Base-by-base conservation (phyloP, 2,888 invertebrate species). In the Cryptus viduatorius region DNA sequence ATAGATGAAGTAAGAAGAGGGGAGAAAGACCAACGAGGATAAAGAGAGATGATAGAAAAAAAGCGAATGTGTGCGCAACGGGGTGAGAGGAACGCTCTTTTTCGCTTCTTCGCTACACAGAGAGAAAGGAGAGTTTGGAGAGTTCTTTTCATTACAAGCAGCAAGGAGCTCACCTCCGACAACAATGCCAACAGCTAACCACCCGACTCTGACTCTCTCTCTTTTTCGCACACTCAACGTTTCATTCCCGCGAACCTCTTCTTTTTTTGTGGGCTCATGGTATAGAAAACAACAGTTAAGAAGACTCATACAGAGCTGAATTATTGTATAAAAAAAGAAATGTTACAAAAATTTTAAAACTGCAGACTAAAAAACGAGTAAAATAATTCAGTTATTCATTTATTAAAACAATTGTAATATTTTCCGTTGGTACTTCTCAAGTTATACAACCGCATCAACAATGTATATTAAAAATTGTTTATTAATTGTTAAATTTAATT, bases 81-180 rank as follows among this genome's bases (percentile, higher is more conserved):
- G 44, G 42, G 61, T 75, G 71, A 72, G 68, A 48, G 48, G 72
- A 61, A 83, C 37, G 44, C 56, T 73, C 68, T 79, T 79, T 56
- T 24, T 56, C 56, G 56, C 56, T 56, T 56, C 19, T 56, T 56
- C 75, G 31, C 69, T 67, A 75, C 81, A 86, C 86, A 83, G 82
- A 89, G 88, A 61, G 86, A 89, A 14, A 16, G 56, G 86, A 79
- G 87, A 88, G 89, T 90, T 91, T 89, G 85, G 87, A 90, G 91
- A 56, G 56, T 90, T 91, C 90, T 90, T 90, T 92, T 91, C 91
- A 92, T 92, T 90, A 90, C 86, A 86, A 88, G 87, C 84, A 64
- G 64, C 64, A 16, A 37, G 37, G 78, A 87, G 89, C 88, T 90
- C 87, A 88, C 89, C 88, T 87, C 88, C 69, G 84, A 89, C 89